Evolutionary conservation across 2,888 invertebrate genomes (phyloP).

Genomic region (Cephus sareptanus): DNA sequence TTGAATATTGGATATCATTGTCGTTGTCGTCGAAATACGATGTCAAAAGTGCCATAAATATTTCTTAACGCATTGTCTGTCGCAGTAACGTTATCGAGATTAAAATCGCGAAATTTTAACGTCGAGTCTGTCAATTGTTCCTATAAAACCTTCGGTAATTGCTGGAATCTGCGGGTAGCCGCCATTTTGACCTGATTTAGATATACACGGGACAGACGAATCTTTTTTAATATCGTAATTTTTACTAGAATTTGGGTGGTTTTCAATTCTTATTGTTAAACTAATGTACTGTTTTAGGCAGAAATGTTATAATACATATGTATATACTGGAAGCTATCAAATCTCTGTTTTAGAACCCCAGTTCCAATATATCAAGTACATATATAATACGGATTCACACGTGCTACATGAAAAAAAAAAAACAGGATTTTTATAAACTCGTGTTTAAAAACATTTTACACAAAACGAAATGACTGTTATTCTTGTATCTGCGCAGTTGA

Average conservation of each 20-base stretch:
- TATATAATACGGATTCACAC: not conserved
- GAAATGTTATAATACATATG: not conserved
- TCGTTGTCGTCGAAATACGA: not conserved
- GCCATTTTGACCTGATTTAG: conserved; percentile 23
- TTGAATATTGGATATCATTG: not conserved
- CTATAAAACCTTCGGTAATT: conserved; percentile 7
- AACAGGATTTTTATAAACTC: not conserved
- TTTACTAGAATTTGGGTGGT: not conserved
- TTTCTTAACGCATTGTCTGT: not conserved
- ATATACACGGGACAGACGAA: conserved; percentile 12
- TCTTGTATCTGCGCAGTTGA: not conserved
- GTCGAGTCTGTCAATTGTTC: not conserved
- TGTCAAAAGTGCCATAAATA: not conserved
- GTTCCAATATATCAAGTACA: not conserved
- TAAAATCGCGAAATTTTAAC: not conserved
- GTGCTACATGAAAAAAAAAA: not conserved
- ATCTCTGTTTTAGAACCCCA: not conserved
- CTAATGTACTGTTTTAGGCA: not conserved
- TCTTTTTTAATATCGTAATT: conserved; percentile 16
- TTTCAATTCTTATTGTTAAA: not conserved
- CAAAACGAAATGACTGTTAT: not conserved
- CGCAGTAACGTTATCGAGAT: not conserved
- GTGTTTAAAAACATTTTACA: not conserved
- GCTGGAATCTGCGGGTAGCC: conserved; percentile 14
- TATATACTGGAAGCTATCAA: not conserved